Conservation (phyloP, 2,888 invertebrate species). For the Lysandra bellargus region DNA sequence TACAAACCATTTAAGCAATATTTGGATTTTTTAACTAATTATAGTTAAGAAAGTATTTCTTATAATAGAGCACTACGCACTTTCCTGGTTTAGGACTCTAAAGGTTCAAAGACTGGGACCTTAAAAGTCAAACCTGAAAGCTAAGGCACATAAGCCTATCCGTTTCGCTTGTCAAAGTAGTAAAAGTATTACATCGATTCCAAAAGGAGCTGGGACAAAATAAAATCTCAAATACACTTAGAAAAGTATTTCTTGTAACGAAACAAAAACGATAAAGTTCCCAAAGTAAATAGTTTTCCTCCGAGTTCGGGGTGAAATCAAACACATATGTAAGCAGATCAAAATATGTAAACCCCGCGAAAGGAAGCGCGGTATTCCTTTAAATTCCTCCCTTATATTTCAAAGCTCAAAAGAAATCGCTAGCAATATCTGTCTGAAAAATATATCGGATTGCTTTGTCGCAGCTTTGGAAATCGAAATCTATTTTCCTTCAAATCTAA, state of each 20-base stretch:
- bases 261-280: conserved; percentile 22
- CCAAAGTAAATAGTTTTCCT: conserved; percentile 17
- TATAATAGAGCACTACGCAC: too few relatives aligned
- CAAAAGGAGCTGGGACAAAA: background rate
- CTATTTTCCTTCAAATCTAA: conserved; percentile 82
- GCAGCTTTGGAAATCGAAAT: conserved; percentile 81
- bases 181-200: background rate
- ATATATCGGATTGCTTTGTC: conserved; percentile 82
- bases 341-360: conserved; percentile 39
- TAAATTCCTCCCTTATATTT: conserved; percentile 77
- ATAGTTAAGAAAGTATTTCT: too few relatives aligned
- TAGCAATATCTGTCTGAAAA: conserved; percentile 81
- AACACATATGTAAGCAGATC: conserved; percentile 30
- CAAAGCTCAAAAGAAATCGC: conserved; percentile 81
- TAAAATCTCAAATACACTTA: conserved; percentile 10
- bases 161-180: background rate
- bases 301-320: background rate
- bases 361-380: conserved; percentile 66
- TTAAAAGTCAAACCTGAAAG: background rate
- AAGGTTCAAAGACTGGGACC: background rate
- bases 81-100: too few relatives aligned
- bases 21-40: too few relatives aligned
- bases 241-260: conserved; percentile 13
- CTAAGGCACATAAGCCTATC: background rate
- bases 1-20: background rate